Evolutionary conservation across 2,113 vertebrate species (phyloP).

Genomic region (Camelus dromedarius): DNA sequence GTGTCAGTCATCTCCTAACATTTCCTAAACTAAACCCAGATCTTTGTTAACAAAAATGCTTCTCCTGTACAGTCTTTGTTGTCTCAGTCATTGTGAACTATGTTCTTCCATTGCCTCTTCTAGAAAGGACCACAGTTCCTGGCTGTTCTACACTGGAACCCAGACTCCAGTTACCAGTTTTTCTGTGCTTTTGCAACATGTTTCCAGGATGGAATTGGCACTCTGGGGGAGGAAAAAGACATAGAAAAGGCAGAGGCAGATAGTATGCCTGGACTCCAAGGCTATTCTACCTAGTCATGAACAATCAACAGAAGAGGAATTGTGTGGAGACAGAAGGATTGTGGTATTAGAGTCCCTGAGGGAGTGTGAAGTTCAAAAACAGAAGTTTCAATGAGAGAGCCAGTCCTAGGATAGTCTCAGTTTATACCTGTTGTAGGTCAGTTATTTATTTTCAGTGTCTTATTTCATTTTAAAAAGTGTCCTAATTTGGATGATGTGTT

Average conservation of each 20-base stretch:
- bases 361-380: conserved; percentile 49
- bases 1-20: neutral
- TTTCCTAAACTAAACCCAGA: neutral
- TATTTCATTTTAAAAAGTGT: neutral
- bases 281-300: neutral
- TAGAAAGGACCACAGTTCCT: neutral
- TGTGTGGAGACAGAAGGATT: conserved; percentile 5
- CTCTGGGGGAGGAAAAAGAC: neutral
- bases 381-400: neutral
- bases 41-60: neutral
- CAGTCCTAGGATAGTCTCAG: neutral
- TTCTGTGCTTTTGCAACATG: conserved; percentile 19
- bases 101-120: neutral
- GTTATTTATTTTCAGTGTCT: neutral
- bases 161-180: neutral
- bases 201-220: neutral
- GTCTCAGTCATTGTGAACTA: neutral
- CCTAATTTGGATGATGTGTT: neutral
- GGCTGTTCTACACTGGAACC: neutral
- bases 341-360: neutral
- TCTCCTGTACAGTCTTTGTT: neutral
- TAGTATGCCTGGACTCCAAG: conserved; percentile 8
- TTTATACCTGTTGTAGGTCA: neutral
- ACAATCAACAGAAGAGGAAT: neutral
- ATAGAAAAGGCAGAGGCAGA: conserved; percentile 38